Evolutionary conservation across 2,888 invertebrate genomes (phyloP), one percentile per base, ranked within the genome.

Genomic region (Cremastobaeus sp.): DNA sequence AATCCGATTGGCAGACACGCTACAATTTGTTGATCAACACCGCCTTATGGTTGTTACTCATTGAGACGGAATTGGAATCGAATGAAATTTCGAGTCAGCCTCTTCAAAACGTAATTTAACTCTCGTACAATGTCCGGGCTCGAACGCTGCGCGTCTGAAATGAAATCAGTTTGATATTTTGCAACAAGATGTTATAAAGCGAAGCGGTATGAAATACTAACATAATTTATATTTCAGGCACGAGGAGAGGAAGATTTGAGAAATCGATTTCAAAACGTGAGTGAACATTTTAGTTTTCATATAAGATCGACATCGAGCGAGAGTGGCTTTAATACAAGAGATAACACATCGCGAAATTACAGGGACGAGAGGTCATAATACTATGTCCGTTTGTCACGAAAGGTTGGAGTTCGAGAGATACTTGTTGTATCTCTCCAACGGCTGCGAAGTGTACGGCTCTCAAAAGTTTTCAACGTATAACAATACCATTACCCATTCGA

Each of bases 401-500:
- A 48, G 66, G 48, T 66, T 54, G 54, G 35, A 60, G 66, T 64
- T 73, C 57, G 48, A 62, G 65, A 66, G 54, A 35, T 25, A 59
- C 43, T 66, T 60, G 65, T 62, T 39, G 39, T n/a, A n/a, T n/a
- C n/a, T n/a, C n/a, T n/a, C n/a, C n/a, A n/a, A n/a, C n/a, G n/a
- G n/a, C n/a, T n/a, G n/a, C n/a, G n/a, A 32, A 55, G 71, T 39
- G 66, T 17, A 32, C 66, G 60, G 20, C 45, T 59, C 30, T 65
- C 62, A 41, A 68, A 62, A 55, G 57, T 30, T 57, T 43, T 57
- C 62, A 41, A 14, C 41, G 28, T 73, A 43, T 68, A 73, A 73
- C 68, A 68, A 73, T 73, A 73, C 73, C 68, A 73, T 73, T 68
- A 73, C 62, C 73, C 73, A 73, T 72, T 72, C 60, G 72, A 66